A percentile compares a stretch with the other conserved stretches of the same genome.
Evolutionary conservation across 2,797 vertebrate species (phyloP).

Genomic region (Adrianichthys oophorus): DNA sequence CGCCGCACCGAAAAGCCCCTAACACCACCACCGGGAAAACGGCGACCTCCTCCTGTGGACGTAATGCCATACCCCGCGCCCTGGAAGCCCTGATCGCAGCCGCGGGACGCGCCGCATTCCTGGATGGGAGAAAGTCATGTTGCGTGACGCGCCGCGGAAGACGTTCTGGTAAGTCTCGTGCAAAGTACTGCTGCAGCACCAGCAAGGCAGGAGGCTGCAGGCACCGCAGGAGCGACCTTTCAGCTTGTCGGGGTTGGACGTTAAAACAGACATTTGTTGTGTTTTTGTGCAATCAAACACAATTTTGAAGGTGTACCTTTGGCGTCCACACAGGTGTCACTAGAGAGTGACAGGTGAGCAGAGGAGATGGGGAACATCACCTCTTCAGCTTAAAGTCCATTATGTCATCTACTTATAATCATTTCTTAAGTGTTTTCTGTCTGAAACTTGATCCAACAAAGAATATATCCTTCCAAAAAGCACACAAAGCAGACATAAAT

Average conservation of each 20-base stretch:
- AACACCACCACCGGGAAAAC: constrained; percentile 36
- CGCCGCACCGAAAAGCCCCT: constrained; percentile 66
- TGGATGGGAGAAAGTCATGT: constrained; percentile 51
- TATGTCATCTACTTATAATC: neutral
- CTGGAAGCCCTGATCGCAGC: constrained; percentile 48
- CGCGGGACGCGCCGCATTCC: constrained; percentile 44
- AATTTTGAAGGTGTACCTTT: too few species aligned
- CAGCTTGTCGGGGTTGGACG: constrained; percentile 55
- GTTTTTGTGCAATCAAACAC: too few species aligned
- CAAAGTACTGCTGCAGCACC: constrained; percentile 63
- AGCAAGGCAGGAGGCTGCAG: constrained; percentile 31
- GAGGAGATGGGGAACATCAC: constrained; percentile 11
- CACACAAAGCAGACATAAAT: constrained; percentile 20
- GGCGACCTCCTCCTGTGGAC: constrained; percentile 40
- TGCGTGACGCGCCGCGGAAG: constrained; percentile 70
- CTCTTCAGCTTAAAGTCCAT: neutral
- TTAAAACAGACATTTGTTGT: constrained; percentile 6
- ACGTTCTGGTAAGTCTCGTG: constrained; percentile 78
- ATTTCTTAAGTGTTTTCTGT: neutral
- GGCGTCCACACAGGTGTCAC: too few species aligned
- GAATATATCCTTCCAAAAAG: constrained; percentile 8
- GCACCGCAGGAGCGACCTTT: constrained; percentile 67
- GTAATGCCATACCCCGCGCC: constrained; percentile 60
- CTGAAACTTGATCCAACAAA: neutral
- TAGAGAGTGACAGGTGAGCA: constrained; percentile 59